Base-by-base conservation (phyloP, 1,140 invertebrate species). In the Magallana gigas region DNA sequence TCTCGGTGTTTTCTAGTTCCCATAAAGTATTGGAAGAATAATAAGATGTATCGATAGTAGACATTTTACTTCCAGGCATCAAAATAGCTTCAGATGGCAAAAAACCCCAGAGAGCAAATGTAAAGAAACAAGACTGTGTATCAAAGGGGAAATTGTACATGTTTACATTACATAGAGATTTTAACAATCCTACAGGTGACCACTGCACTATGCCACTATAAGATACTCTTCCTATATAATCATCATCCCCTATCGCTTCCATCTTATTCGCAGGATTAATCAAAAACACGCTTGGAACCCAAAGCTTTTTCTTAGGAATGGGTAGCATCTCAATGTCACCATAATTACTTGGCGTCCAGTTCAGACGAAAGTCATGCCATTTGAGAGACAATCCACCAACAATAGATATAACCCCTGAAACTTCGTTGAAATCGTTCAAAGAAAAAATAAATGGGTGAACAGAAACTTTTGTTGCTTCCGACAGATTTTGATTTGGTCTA, bases 91-190 rank as follows among this genome's bases (percentile, higher is more conserved):
- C 71, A 14, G 9, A 12, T 4, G 60, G 36, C 1, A 9, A 7
- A 57, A 85, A 87, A n/a, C 83, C 84, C 71, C 83, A 71, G 6
- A 64, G 36, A 71, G 29, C 14, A 14, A 76, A 9, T 11, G 68
- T 76, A 29, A 76, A 76, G 12, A 3, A 8, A 23, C 86, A 87
- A 12, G 81, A 23, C 62, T 87, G 86, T 83, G 56, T 23, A 36
- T 87, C 86, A 59, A 87, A 87, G n/a, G 86, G 86, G 29, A 71
- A 87, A 14, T 57, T 83, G 16, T 23, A 68, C n/a, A 87, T 83
- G 80, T 87, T 82, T 9, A 83, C 60, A 16, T 60, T 29, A 82
- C 86, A 87, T 16, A 23, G 8, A 57, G 60, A 68, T 29, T 68
- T 18, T 14, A 83, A 23, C n/a, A 83, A 18, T 36, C 36, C n/a